Evolutionary conservation across 2,888 invertebrate species (phyloP), one percentile per base, ranked within the genome.

Genomic region (Opisthograptis luteolata): DNA sequence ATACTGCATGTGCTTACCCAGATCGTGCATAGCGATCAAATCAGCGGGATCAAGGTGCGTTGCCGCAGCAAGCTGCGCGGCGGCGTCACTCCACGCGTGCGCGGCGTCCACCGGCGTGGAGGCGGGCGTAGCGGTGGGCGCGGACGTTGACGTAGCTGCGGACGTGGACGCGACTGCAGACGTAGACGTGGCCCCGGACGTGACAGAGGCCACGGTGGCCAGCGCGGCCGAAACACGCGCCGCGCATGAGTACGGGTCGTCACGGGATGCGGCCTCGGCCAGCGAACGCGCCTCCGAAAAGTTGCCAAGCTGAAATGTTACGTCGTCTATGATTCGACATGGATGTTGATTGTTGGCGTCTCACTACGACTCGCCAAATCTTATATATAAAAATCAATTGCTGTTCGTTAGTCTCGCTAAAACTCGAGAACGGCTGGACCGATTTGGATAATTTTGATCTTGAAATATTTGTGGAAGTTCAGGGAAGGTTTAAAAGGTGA

Each of bases 211-310:
- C 3, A 69, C 73, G 12, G 62, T 56, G 12, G 82, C 72, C 55
- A 82, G 61, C 28, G 80, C 82, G 14, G 70, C 60, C 30, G 79
- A 77, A 36, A 88, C 84, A 1, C 88, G 82, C 47, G 88, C 89
- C n/a, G 81, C 69, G 53, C 87, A 84, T 30, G 80, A 78, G 74
- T 90, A 90, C 44, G 89, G 87, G 63, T 90, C 88, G 65, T 87
- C 86, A 9, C 82, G 81, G 0, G 81, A 73, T 20, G 90, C 89
- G 2, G 81, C 68, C 55, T 82, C 86, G 47, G 81, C 76, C 39
- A 90, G 66, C 0, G 84, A 66, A 0, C 70, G 73, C 1, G 88
- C 87, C 46, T 89, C 87, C 0, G 80, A 55, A 63, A 71, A 85
- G 60, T 87, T 88, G n/a, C 89, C 85, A 2, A 88, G 52, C 89